phyloP scores from a whole-genome alignment of 1,140 invertebrate genomes.

The Drosophila micromelanica region DNA sequence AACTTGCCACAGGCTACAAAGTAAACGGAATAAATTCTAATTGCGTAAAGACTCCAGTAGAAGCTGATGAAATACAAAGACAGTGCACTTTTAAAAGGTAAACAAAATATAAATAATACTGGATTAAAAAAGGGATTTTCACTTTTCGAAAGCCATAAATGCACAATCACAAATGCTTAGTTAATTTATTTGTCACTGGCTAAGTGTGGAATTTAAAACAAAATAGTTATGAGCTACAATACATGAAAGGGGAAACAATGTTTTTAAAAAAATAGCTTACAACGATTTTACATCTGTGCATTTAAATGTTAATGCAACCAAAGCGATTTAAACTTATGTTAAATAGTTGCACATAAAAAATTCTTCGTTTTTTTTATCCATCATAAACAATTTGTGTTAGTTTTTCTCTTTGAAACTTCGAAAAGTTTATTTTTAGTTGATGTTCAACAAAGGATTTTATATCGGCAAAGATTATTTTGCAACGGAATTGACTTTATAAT shows the following conservation, averaged over 20 bases:
- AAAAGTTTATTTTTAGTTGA: too few species aligned
- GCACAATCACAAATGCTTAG: background rate
- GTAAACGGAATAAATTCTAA: conserved; percentile 22
- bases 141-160: background rate
- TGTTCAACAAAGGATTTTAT: too few species aligned
- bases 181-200: background rate
- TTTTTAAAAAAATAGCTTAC: too few species aligned
- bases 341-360: too few species aligned
- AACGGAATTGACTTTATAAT: too few species aligned
- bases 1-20: conserved; percentile 16
- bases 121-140: background rate
- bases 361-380: too few species aligned
- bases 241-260: background rate
- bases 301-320: too few species aligned
- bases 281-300: too few species aligned
- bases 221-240: background rate
- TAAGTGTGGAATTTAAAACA: background rate
- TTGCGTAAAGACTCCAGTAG: background rate
- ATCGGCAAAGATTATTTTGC: too few species aligned
- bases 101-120: background rate
- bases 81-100: background rate
- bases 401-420: too few species aligned
- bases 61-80: background rate
- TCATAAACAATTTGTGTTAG: too few species aligned
- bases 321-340: too few species aligned